Percentiles rank a stretch among this genome's conserved stretches.
Evolutionary conservation across 2,797 vertebrate genomes (phyloP).

Genomic region (Xenopus petersii): DNA sequence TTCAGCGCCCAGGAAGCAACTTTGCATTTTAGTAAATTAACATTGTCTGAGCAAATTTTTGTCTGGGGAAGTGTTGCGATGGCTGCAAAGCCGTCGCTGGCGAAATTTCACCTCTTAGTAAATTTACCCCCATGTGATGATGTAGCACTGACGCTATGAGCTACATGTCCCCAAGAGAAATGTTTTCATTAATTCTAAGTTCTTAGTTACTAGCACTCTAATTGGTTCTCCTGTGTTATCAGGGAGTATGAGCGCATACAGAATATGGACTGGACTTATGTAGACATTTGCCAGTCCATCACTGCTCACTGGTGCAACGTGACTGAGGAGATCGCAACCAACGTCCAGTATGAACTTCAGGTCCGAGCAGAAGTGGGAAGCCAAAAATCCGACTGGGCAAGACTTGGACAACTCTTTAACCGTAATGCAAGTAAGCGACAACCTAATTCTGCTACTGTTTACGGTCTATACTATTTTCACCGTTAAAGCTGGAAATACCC

Average conservation of each 20-base stretch:
- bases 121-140: no score
- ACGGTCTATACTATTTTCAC: no score
- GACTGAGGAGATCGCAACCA: conserved; percentile 65
- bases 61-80: no score
- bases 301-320: conserved; percentile 58
- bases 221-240: not conserved
- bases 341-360: conserved; percentile 62
- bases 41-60: no score
- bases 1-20: no score
- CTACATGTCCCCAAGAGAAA: no score
- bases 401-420: conserved; percentile 60
- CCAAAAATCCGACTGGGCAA: conserved; percentile 61
- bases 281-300: conserved; percentile 56
- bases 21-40: no score
- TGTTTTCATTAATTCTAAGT: not conserved
- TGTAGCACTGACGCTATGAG: no score
- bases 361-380: conserved; percentile 56
- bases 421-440: conserved; percentile 62
- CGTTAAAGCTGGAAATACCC: no score
- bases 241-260: conserved; percentile 66
- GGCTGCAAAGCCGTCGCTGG: no score
- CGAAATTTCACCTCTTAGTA: no score
- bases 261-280: conserved; percentile 63
- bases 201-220: not conserved
- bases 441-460: no score